Conservation (phyloP, 2,797 vertebrate genomes). For the Arrhamphus sclerolepis region DNA sequence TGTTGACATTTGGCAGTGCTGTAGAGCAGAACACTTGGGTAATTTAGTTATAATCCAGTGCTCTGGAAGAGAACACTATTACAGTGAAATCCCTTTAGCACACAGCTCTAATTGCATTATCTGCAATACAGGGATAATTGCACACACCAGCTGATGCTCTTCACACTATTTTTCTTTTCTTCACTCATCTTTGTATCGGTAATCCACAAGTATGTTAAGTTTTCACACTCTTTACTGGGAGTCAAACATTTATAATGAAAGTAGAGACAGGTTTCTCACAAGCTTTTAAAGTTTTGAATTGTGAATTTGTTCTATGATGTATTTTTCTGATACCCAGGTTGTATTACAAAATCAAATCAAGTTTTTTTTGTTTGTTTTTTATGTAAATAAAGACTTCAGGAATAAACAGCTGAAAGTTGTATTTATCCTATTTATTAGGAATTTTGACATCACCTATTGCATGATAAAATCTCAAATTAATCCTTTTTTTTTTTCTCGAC, state of each 20-base stretch:
- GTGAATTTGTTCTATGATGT: neutral
- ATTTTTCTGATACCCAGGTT: too few species aligned
- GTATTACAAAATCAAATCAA: too few species aligned
- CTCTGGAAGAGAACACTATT: slow-evolving; percentile 60
- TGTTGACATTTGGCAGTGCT: slow-evolving; percentile 62
- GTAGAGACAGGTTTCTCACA: neutral
- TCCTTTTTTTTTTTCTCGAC: too few species aligned
- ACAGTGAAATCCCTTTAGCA: slow-evolving; percentile 66
- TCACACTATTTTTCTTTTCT: slow-evolving; percentile 12
- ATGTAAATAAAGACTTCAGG: too few species aligned
- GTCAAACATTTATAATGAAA: neutral
- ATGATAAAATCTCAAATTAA: too few species aligned
- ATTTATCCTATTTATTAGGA: too few species aligned
- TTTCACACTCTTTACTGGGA: slow-evolving; percentile 1
- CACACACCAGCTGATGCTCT: slow-evolving; percentile 65
- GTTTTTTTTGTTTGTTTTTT: too few species aligned
- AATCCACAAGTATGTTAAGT: neutral
- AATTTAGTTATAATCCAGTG: slow-evolving; percentile 64
- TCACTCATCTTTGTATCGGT: slow-evolving; percentile 9
- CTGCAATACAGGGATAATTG: slow-evolving; percentile 63
- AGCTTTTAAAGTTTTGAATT: neutral
- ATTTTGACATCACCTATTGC: too few species aligned
- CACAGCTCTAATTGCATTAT: slow-evolving; percentile 74
- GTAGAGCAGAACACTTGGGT: slow-evolving; percentile 52
- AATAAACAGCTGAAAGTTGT: too few species aligned